Evolutionary conservation across 2,113 vertebrate species (phyloP).

Genomic region (Coptodon rendalli): DNA sequence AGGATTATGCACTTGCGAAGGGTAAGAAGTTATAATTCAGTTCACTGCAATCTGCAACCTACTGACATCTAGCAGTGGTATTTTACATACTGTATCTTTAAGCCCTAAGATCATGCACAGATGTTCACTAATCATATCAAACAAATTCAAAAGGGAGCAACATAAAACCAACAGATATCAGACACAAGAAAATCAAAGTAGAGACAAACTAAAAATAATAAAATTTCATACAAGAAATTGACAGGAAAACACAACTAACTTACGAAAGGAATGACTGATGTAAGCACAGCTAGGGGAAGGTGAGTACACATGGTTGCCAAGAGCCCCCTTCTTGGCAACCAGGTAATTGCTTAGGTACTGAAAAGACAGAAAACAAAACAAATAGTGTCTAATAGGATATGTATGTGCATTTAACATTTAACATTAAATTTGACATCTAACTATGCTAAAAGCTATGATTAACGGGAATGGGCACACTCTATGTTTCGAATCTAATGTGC

Average conservation of each 20-base stretch:
- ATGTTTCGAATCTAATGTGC: neutral
- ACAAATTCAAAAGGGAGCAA: neutral
- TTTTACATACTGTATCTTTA: neutral
- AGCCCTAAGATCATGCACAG: neutral
- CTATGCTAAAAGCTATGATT: neutral
- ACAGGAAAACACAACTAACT: neutral
- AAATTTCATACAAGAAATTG: neutral
- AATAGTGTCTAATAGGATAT: neutral
- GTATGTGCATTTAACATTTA: neutral
- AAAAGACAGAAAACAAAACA: neutral
- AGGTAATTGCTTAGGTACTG: neutral
- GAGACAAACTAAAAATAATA: neutral
- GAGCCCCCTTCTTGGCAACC: neutral
- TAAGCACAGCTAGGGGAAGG: neutral
- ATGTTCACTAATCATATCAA: neutral
- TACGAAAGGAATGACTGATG: neutral
- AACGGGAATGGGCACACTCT: neutral
- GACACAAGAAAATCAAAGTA: neutral
- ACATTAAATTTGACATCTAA: neutral
- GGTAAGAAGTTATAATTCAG: neutral
- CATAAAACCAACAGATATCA: neutral
- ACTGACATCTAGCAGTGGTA: neutral
- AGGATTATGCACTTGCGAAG: neutral
- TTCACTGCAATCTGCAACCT: neutral
- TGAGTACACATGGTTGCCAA: neutral